phyloP scores from a whole-genome alignment of 2,113 vertebrate genomes.

The Vombatus ursinus region DNA sequence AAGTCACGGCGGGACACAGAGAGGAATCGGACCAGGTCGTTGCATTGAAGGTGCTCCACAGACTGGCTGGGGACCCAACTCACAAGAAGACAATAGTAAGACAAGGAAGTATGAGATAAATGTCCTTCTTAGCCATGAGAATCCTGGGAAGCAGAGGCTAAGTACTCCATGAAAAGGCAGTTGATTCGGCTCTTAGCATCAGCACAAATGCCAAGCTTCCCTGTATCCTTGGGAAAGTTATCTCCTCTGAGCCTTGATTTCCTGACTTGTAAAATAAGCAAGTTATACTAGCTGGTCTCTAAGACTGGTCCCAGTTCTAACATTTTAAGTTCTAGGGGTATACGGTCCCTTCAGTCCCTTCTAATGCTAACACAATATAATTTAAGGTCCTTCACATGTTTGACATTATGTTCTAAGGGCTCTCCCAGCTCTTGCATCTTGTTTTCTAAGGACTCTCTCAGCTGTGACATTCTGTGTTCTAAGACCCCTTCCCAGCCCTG shows the following conservation, averaged over 20 bases:
- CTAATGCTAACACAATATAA: neutral
- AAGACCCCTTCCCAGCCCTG: too few relatives aligned
- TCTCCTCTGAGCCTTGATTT: neutral
- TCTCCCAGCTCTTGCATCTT: neutral
- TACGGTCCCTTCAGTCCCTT: neutral
- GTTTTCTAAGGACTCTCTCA: neutral
- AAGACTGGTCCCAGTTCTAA: neutral
- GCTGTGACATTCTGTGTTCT: neutral
- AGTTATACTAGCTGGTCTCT: neutral
- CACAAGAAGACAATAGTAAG: neutral
- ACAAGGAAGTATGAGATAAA: neutral
- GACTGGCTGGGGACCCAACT: neutral
- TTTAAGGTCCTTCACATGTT: neutral
- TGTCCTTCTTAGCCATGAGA: neutral
- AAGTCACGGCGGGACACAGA: neutral
- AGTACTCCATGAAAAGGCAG: neutral
- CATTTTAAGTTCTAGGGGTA: neutral
- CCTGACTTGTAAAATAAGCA: neutral
- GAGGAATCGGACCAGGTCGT: neutral
- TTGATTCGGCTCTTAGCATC: neutral
- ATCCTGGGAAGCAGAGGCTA: neutral
- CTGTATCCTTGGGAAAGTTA: neutral
- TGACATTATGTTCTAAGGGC: neutral
- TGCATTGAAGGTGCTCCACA: neutral
- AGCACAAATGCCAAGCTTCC: neutral